Percentiles rank a stretch among this genome's conserved stretches.
Conservation (phyloP, 2,888 invertebrate genomes). For the Ornithoptera priamus region DNA sequence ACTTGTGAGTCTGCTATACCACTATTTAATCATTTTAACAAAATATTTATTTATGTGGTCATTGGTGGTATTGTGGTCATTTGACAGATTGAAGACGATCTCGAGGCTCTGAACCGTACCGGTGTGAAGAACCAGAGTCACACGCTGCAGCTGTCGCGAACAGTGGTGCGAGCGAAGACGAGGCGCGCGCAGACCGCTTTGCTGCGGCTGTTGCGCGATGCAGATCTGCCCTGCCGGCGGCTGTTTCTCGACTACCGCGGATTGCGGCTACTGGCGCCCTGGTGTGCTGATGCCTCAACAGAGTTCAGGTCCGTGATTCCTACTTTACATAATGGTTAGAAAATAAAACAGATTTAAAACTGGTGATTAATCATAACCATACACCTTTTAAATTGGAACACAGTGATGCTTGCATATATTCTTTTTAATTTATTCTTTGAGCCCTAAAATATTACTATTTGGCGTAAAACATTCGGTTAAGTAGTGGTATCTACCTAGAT, state of each 20-base stretch:
- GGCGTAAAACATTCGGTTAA: too few species aligned
- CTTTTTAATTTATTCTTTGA: too few species aligned
- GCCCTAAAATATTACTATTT: too few species aligned
- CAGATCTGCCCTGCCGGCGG: constrained; percentile 89
- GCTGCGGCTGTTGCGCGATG: constrained; percentile 87
- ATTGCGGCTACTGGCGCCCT: constrained; percentile 92
- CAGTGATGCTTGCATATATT: too few species aligned
- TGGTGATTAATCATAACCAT: too few species aligned
- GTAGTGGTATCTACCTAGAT: too few species aligned
- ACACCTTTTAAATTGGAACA: too few species aligned
- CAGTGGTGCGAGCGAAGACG: constrained; percentile 95
- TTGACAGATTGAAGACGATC: constrained; percentile 90
- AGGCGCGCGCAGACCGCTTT: constrained; percentile 87
- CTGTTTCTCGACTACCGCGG: constrained; percentile 97
- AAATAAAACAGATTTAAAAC: too few species aligned
- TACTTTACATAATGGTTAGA: background rate
- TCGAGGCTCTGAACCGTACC: constrained; percentile 87
- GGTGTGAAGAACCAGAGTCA: constrained; percentile 94
- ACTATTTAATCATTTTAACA: too few species aligned
- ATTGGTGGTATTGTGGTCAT: too few species aligned
- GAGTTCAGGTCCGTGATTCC: constrained; percentile 63
- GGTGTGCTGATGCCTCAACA: constrained; percentile 89
- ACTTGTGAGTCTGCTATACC: too few species aligned
- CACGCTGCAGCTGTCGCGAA: constrained; percentile 92
- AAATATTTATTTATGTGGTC: background rate